Evolutionary conservation across 2,797 vertebrate species (phyloP).

Genomic region (Onychomys arenicola): DNA sequence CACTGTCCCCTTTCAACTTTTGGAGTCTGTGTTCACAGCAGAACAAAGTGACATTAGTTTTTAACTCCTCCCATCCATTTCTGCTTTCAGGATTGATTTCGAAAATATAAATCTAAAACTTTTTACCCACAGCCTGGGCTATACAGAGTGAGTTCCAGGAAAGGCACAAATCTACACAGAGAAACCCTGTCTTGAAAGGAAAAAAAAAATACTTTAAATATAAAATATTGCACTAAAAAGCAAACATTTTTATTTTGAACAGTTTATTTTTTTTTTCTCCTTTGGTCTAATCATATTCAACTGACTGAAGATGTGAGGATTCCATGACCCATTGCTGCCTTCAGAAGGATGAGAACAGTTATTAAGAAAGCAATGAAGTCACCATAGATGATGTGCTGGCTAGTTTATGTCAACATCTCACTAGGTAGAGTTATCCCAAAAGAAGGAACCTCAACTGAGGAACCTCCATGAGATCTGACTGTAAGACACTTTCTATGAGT

Average conservation of each 20-base stretch:
- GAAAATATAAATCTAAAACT: neutral
- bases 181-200: too few relatives aligned
- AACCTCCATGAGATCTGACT: too few relatives aligned
- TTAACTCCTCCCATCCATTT: too few relatives aligned
- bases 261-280: neutral
- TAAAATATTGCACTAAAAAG: neutral
- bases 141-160: too few relatives aligned
- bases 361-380: neutral
- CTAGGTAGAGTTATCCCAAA: neutral
- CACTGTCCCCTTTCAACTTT: too few relatives aligned
- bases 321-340: neutral
- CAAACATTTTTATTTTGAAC: neutral
- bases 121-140: too few relatives aligned
- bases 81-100: neutral
- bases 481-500: neutral
- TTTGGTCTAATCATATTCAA: neutral
- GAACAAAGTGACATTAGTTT: neutral
- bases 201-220: neutral
- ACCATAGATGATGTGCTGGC: neutral
- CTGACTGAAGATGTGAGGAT: neutral
- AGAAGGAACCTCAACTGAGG: neutral
- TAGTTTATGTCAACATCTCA: neutral
- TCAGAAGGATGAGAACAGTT: neutral
- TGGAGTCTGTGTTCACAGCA: neutral
- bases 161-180: too few relatives aligned